These are phyloP conservation scores for Troides oblongomaculatus DNA, from an alignment of 2,888 invertebrate species.

Conservation along the genomic window DNA sequence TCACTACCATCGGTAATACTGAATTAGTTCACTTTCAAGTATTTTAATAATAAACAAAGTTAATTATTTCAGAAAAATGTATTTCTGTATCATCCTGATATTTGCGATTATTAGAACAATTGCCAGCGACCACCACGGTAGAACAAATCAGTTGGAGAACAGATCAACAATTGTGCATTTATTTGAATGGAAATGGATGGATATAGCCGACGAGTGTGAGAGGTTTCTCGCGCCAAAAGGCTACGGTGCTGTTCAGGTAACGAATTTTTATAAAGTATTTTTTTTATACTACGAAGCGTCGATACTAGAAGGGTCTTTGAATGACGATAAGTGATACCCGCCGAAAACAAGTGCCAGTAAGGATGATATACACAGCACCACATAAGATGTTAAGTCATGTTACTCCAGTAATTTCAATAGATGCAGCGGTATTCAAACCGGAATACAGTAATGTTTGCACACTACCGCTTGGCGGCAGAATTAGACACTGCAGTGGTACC, in stretches of 20 bases:
- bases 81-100: neutral
- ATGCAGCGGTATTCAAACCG: too few species aligned
- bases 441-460: too few species aligned
- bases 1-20: neutral
- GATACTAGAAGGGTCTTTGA: too few species aligned
- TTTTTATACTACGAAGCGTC: neutral
- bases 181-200: conserved; percentile 91
- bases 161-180: conserved; percentile 85
- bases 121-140: conserved; percentile 34
- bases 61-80: conserved; percentile 23
- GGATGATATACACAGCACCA: neutral
- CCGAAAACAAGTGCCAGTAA: too few species aligned
- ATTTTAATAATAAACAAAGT: neutral
- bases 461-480: too few species aligned
- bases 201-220: conserved; percentile 90
- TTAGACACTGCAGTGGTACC: too few species aligned
- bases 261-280: neutral
- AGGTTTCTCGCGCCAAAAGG: conserved; percentile 85
- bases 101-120: neutral
- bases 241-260: conserved; percentile 79
- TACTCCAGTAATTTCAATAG: too few species aligned
- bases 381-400: neutral
- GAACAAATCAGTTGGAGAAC: conserved; percentile 71
- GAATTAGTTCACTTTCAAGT: neutral
- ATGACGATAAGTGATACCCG: too few species aligned